phyloP scores from a whole-genome alignment of 2,888 invertebrate genomes.

The Ophioninae sp. region DNA sequence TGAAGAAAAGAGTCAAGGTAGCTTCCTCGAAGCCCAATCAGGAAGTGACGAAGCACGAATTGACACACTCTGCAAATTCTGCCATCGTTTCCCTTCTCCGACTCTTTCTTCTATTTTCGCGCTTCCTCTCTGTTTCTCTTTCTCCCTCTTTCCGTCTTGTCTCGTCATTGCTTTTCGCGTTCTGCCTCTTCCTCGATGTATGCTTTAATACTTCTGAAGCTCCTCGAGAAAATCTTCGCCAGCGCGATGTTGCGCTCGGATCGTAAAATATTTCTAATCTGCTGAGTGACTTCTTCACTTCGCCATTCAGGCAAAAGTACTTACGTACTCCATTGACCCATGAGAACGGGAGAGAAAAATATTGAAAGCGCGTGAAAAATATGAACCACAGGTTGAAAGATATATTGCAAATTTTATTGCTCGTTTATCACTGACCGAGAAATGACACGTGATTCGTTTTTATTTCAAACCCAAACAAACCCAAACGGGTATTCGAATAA shows the following conservation, averaged over 20 bases:
- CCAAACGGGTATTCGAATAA: too few species aligned
- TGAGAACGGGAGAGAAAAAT: slow-evolving; percentile 24
- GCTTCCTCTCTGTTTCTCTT: background rate
- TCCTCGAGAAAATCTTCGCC: slow-evolving; percentile 14
- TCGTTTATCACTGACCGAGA: background rate
- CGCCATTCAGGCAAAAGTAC: slow-evolving; percentile 18
- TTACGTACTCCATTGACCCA: slow-evolving; percentile 10
- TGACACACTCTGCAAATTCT: slow-evolving; percentile 46
- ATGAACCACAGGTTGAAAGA: background rate
- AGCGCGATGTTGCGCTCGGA: background rate
- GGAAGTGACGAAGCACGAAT: slow-evolving; percentile 58
- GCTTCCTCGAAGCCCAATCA: slow-evolving; percentile 50
- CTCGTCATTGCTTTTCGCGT: slow-evolving; percentile 16
- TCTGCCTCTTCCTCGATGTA: background rate
- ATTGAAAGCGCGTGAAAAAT: slow-evolving; percentile 14
- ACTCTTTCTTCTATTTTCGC: background rate
- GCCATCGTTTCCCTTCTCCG: slow-evolving; percentile 34
- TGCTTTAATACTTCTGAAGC: slow-evolving; percentile 20
- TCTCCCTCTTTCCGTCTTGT: slow-evolving; percentile 12
- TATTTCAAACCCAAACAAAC: too few species aligned
- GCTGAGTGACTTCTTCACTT: slow-evolving; percentile 12
- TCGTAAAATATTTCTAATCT: slow-evolving; percentile 45
- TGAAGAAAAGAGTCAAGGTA: slow-evolving; percentile 31
- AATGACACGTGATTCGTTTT: background rate
- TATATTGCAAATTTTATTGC: background rate